Conservation (phyloP, 2,797 vertebrate species). For the Euthynnus affinis region DNA sequence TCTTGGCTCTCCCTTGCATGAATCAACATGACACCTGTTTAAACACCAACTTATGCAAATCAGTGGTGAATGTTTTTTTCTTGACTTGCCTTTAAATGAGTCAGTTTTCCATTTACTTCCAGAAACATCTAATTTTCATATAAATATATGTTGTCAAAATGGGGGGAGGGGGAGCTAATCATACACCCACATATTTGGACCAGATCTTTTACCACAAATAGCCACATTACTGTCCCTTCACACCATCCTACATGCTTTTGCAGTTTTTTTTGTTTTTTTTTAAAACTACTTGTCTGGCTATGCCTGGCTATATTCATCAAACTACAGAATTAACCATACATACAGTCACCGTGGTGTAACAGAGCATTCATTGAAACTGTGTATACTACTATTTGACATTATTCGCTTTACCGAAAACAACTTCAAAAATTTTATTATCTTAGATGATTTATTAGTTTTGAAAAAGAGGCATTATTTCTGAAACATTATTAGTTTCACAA, state of each 20-base stretch:
- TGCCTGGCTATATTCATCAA: not conserved
- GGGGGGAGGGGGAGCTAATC: too few relatives aligned
- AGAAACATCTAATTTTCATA: not conserved
- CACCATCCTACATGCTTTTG: constrained; percentile 41
- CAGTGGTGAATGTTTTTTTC: not conserved
- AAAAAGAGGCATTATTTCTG: not conserved
- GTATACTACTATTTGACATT: not conserved
- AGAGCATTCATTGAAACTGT: not conserved
- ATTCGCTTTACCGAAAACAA: not conserved
- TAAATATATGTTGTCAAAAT: not conserved
- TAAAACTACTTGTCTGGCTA: not conserved
- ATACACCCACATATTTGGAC: constrained; percentile 28
- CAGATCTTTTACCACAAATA: constrained; percentile 26
- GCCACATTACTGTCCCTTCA: constrained; percentile 31
- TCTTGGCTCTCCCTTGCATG: not conserved
- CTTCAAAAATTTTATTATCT: not conserved
- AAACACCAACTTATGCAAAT: constrained; percentile 25
- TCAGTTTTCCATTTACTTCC: constrained; percentile 2
- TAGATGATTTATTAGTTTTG: not conserved
- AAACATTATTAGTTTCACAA: not conserved
- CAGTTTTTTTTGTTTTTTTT: not conserved
- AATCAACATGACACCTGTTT: constrained; percentile 8
- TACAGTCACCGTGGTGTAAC: not conserved
- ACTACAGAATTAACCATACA: not conserved
- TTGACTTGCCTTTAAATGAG: not conserved